A percentile compares a stretch with the other conserved stretches of the same genome.
These are phyloP conservation scores for Dallia pectoralis DNA, from an alignment of 2,797 vertebrate genomes.

Conservation along the genomic window DNA sequence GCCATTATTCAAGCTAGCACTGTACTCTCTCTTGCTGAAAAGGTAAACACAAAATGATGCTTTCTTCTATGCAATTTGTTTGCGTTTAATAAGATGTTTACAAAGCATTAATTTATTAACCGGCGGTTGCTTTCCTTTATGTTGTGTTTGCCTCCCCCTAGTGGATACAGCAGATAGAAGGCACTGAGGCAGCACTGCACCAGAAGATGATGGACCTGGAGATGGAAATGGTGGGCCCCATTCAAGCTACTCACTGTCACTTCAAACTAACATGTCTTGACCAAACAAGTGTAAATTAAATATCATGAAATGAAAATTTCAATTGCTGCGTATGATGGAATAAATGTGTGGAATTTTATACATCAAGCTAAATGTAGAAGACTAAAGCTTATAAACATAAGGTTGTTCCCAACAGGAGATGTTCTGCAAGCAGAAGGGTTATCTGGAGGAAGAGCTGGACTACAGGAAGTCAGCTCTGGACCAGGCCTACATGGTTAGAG, in stretches of 20 bases:
- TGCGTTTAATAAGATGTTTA: background rate
- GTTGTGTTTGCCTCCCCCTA: slow-evolving; percentile 62
- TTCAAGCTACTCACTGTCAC: background rate
- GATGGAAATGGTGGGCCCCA: slow-evolving; percentile 89
- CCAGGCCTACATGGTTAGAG: slow-evolving; percentile 93
- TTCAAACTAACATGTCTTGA: background rate
- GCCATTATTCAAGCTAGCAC: slow-evolving; percentile 99
- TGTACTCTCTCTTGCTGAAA: slow-evolving; percentile 94
- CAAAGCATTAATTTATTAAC: accelerated
- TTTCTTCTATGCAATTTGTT: background rate
- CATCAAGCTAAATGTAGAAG: background rate
- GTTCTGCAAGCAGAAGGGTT: slow-evolving; percentile 99
- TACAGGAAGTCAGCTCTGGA: slow-evolving; percentile 97
- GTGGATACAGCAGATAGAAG: slow-evolving; percentile 99
- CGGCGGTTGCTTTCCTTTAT: background rate
- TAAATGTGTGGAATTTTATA: background rate
- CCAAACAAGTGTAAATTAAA: background rate
- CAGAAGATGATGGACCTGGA: slow-evolving; percentile 99
- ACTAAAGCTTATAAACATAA: background rate
- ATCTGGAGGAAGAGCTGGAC: slow-evolving; percentile 96
- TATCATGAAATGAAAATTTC: background rate
- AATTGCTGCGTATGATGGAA: background rate
- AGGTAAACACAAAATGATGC: slow-evolving; percentile 70
- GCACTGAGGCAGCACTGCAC: slow-evolving; percentile 94
- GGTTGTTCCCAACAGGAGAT: slow-evolving; percentile 79